Conservation (phyloP, 2,113 vertebrate species). For the Irena cyanogastra region DNA sequence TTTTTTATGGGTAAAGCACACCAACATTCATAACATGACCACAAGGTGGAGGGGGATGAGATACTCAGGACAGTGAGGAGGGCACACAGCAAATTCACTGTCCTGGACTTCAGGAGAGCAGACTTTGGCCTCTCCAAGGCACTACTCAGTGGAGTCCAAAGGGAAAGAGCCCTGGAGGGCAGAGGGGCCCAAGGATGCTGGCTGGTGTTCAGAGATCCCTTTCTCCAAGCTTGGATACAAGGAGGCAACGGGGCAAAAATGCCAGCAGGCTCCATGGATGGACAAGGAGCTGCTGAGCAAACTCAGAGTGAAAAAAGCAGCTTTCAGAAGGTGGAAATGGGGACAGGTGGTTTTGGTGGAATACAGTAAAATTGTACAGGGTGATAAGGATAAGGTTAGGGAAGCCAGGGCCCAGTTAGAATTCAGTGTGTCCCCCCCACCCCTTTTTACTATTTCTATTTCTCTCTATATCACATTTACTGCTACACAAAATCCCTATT, state of each 20-base stretch:
- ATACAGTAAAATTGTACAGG: neutral
- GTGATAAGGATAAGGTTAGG: neutral
- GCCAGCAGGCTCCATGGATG: neutral
- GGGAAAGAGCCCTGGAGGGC: neutral
- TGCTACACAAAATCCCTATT: neutral
- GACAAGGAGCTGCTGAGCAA: neutral
- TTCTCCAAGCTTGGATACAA: neutral
- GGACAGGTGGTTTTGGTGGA: neutral
- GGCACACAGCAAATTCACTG: neutral
- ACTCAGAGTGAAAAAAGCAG: neutral
- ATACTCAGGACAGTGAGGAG: neutral
- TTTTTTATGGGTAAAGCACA: neutral
- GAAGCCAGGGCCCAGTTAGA: neutral
- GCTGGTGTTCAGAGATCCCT: neutral
- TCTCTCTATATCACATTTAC: neutral
- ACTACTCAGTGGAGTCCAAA: neutral
- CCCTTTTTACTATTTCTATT: neutral
- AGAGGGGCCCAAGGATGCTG: neutral
- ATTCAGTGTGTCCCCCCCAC: accelerated
- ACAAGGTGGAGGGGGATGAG: neutral
- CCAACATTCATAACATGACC: accelerated
- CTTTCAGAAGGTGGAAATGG: neutral
- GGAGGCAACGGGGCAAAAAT: neutral
- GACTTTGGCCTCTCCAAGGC: neutral
- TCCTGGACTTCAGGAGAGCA: neutral